A percentile compares a stretch with the other conserved stretches of the same genome.
These are phyloP conservation scores for Baronia brevicornis DNA, from an alignment of 2,888 invertebrate genomes.

Conservation along the genomic window DNA sequence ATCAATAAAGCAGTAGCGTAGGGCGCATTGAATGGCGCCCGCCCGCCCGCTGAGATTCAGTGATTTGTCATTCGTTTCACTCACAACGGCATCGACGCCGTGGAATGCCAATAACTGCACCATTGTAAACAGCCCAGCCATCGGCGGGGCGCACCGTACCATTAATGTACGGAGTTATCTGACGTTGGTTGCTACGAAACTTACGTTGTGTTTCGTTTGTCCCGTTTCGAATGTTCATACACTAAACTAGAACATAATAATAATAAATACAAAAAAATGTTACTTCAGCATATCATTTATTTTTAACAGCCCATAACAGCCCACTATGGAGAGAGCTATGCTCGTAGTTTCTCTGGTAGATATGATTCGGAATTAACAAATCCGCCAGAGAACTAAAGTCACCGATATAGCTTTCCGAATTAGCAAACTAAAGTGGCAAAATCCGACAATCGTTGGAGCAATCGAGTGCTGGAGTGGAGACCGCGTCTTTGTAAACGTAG, in stretches of 20 bases:
- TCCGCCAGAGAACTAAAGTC: too few species aligned
- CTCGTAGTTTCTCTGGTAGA: too few species aligned
- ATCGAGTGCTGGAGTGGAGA: too few species aligned
- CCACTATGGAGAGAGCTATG: too few species aligned
- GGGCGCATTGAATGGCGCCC: conserved; percentile 19
- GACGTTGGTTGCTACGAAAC: conserved; percentile 1
- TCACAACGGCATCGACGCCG: conserved; percentile 48
- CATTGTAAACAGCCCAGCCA: conserved; percentile 44
- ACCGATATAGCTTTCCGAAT: too few species aligned
- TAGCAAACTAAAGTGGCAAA: too few species aligned
- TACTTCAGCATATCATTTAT: too few species aligned
- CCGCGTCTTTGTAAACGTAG: too few species aligned
- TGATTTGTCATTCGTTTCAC: conserved; percentile 55
- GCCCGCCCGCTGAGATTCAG: conserved; percentile 41
- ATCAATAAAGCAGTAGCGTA: conserved; percentile 5
- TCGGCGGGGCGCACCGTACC: conserved; percentile 28
- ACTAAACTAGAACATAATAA: not conserved
- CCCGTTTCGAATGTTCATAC: not conserved
- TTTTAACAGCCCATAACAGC: too few species aligned
- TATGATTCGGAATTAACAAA: too few species aligned
- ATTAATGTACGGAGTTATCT: conserved; percentile 25
- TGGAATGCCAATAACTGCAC: conserved; percentile 64
- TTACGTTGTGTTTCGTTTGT: not conserved
- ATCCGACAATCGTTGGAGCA: too few species aligned
- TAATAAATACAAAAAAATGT: too few species aligned